These are phyloP conservation scores for Campaea margaritaria DNA, from an alignment of 2,888 invertebrate genomes.

Conservation along the genomic window DNA sequence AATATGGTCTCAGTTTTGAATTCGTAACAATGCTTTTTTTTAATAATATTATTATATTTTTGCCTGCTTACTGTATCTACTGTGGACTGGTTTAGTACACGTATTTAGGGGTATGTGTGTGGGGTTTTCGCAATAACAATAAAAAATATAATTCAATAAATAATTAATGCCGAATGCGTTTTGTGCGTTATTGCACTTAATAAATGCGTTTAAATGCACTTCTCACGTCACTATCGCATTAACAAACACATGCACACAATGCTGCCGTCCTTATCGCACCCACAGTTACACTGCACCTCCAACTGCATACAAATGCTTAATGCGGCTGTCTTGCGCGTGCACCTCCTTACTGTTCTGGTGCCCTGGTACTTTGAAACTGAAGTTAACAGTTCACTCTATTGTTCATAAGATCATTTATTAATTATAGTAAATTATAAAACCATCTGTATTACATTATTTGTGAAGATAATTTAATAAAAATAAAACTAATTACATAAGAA, in stretches of 20 bases:
- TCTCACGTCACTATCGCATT: constrained; percentile 56
- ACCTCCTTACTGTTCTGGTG: constrained; percentile 63
- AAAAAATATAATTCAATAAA: constrained; percentile 1
- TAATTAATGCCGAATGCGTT: constrained; percentile 26
- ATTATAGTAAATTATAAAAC: not conserved
- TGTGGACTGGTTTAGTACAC: too few species aligned
- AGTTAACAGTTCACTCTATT: constrained; percentile 57
- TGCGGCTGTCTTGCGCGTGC: constrained; percentile 65
- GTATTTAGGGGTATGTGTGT: too few species aligned
- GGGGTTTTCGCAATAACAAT: not conserved
- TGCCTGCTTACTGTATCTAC: too few species aligned
- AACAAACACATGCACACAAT: constrained; percentile 59
- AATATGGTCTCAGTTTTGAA: too few species aligned
- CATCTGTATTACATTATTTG: too few species aligned
- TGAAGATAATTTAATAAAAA: too few species aligned
- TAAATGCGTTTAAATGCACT: constrained; percentile 51
- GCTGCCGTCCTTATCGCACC: constrained; percentile 67
- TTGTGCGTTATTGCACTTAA: constrained; percentile 36
- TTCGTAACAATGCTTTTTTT: too few species aligned
- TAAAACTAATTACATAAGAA: too few species aligned
- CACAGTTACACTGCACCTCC: constrained; percentile 33
- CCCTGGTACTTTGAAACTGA: constrained; percentile 71
- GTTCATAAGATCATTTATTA: constrained; percentile 11
- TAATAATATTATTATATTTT: too few species aligned
- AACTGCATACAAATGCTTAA: constrained; percentile 71